These are phyloP conservation scores for Acanthochromis polyacanthus DNA, from an alignment of 2,113 vertebrate species.

Conservation along the genomic window DNA sequence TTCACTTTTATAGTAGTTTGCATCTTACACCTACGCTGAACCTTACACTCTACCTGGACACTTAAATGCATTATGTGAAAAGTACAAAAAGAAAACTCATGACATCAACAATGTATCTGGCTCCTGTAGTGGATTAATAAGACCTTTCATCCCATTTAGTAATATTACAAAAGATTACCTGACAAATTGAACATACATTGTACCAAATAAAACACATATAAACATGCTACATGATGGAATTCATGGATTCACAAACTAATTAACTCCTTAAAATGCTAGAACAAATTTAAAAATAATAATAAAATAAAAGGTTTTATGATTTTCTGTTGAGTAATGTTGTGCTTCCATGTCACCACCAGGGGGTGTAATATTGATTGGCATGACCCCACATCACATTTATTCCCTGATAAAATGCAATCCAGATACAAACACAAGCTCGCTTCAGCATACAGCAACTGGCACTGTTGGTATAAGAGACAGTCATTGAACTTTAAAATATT, in stretches of 20 bases:
- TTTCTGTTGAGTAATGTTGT: conserved; percentile 62
- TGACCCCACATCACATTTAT: conserved; percentile 31
- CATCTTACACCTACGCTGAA: conserved; percentile 5
- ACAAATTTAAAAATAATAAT: conserved; percentile 2
- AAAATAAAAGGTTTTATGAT: background rate
- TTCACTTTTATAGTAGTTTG: conserved; percentile 27
- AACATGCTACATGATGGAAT: conserved; percentile 67
- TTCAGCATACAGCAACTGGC: conserved; percentile 65
- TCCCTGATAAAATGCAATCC: conserved; percentile 61
- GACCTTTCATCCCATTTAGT: conserved; percentile 45
- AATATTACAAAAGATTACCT: conserved; percentile 61
- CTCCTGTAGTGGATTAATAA: conserved; percentile 49
- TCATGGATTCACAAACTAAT: conserved; percentile 28
- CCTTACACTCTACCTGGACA: conserved; percentile 28
- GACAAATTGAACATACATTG: conserved; percentile 57
- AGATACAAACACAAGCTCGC: conserved; percentile 43
- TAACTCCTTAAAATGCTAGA: conserved; percentile 29
- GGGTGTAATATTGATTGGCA: conserved; percentile 32
- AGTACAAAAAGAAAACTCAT: conserved; percentile 53
- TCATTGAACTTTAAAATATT: conserved; percentile 35
- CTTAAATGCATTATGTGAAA: conserved; percentile 40
- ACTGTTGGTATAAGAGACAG: conserved; percentile 66
- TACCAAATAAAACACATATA: conserved; percentile 59
- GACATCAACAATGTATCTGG: conserved; percentile 44
- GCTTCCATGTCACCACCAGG: conserved; percentile 67